Percentiles rank a stretch among this genome's conserved stretches.
Conservation (phyloP, 2,797 vertebrate species). For the Hydrophis major region DNA sequence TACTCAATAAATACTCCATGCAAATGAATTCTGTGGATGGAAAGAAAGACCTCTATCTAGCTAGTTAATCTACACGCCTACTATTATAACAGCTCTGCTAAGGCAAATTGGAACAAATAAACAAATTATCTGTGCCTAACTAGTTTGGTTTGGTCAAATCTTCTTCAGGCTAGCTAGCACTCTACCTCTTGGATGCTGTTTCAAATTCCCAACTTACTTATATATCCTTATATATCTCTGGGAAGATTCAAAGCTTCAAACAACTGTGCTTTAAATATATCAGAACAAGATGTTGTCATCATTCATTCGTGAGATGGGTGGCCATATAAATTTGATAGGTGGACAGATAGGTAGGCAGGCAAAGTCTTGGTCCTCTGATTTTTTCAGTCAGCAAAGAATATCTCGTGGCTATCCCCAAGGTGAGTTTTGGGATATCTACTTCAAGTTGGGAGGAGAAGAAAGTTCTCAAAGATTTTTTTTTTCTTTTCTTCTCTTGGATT, state of each 20-base stretch:
- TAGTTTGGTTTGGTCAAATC: neutral
- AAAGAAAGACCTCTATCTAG: neutral
- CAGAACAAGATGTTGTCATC: too few species aligned
- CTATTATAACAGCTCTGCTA: neutral
- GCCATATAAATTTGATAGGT: too few species aligned
- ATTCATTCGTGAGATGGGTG: too few species aligned
- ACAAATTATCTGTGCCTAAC: neutral
- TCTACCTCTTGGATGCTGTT: neutral
- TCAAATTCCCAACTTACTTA: neutral
- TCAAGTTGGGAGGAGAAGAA: neutral
- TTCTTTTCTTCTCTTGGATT: neutral
- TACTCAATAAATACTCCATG: conserved; percentile 9
- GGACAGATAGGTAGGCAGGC: too few species aligned
- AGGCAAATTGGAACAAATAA: neutral
- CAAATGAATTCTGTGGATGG: conserved; percentile 5
- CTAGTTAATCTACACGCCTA: neutral
- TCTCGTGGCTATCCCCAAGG: neutral
- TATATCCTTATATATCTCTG: neutral
- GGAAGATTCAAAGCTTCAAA: too few species aligned
- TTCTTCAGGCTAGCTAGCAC: neutral
- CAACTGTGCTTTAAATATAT: too few species aligned
- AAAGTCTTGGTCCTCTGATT: neutral
- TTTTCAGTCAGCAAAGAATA: neutral
- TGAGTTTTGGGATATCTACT: neutral
- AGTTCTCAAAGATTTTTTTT: neutral